These are phyloP conservation scores for Napeogenes sylphis DNA, from an alignment of 2,888 invertebrate genomes.

Conservation along the genomic window DNA sequence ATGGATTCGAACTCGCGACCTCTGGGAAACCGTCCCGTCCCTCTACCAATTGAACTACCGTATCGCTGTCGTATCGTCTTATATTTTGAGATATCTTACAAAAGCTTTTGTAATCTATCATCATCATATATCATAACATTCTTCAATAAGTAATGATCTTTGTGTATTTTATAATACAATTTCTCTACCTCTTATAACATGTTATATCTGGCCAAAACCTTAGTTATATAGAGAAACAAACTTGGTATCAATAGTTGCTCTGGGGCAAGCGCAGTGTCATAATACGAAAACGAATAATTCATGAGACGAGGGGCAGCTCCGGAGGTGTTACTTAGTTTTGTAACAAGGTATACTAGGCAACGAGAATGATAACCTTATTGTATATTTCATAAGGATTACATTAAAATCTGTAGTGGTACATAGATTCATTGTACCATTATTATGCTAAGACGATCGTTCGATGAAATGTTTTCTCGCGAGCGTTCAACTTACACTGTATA, in stretches of 20 bases:
- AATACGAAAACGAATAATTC: slow-evolving; percentile 61
- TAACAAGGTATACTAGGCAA: slow-evolving; percentile 38
- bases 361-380: slow-evolving; percentile 10
- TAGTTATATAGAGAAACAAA: slow-evolving; percentile 12
- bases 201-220: slow-evolving; percentile 11
- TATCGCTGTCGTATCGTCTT: no score
- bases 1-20: no score
- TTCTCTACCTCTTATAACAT: no score
- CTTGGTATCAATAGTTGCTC: slow-evolving; percentile 33
- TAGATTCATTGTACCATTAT: slow-evolving; percentile 66
- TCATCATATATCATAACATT: no score
- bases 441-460: slow-evolving; percentile 67
- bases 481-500: slow-evolving; percentile 52
- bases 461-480: slow-evolving; percentile 56
- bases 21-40: no score
- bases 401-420: slow-evolving; percentile 33
- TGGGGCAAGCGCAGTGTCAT: slow-evolving; percentile 47
- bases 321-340: slow-evolving; percentile 65
- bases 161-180: no score
- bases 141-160: no score
- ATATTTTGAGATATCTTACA: no score
- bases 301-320: slow-evolving; percentile 54
- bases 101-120: no score
- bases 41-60: no score
- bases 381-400: slow-evolving; percentile 13